phyloP scores from a whole-genome alignment of 2,113 vertebrate genomes.

The Sapajus apella region DNA sequence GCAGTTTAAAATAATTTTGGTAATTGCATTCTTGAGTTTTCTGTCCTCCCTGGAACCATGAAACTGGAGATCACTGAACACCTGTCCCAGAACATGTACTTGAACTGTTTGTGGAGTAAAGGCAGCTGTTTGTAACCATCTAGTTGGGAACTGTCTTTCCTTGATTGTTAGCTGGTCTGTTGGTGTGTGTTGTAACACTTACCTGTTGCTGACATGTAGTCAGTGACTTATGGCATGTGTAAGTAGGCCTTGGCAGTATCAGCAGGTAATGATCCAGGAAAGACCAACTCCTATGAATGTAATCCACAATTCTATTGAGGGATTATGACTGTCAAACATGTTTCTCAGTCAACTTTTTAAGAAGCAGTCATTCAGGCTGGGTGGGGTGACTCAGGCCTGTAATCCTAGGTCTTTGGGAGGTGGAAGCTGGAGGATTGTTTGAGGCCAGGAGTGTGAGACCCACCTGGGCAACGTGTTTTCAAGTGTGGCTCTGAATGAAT shows the following conservation, averaged over 20 bases:
- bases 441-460: too few relatives aligned
- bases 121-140: neutral
- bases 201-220: neutral
- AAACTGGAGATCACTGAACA: neutral
- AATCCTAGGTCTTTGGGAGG: too few relatives aligned
- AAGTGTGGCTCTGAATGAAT: too few relatives aligned
- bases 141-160: neutral
- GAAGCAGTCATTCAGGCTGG: neutral
- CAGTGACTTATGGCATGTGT: neutral
- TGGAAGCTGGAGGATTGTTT: too few relatives aligned
- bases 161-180: neutral
- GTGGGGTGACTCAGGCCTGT: too few relatives aligned
- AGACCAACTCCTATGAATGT: neutral
- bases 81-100: neutral
- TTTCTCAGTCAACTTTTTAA: neutral
- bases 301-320: neutral
- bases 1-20: slow-evolving; percentile 15
- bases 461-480: too few relatives aligned
- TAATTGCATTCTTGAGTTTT: neutral
- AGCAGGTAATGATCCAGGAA: neutral
- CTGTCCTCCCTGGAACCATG: neutral
- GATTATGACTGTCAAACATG: neutral
- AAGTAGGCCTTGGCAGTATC: neutral
- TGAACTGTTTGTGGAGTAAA: neutral
- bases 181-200: neutral